Base-by-base conservation (phyloP, 2,888 invertebrate genomes). In the Heteropelma amictum region DNA sequence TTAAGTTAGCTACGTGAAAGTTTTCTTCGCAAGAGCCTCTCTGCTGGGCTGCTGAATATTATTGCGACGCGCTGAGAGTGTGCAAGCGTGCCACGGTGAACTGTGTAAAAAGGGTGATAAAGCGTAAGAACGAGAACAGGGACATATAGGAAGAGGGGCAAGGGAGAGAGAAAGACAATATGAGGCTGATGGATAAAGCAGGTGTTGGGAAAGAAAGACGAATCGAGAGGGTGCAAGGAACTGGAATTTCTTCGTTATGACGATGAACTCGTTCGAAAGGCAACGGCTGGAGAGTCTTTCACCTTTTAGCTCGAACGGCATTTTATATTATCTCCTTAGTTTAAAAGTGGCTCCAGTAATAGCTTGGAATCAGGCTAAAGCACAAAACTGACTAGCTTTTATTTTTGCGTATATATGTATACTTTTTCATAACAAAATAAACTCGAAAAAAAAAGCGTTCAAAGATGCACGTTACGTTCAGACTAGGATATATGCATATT, bases 1-100 rank as follows among this genome's bases (percentile, higher is more conserved):
- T 85, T 85, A 84, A 85, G 82, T 81, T 83, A 82, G 83, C 84
- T 82, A 77, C 80, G 79, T 80, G 78, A 81, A 82, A 84, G 81
- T 84, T 81, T 80, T 79, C 81, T 81, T 77, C 68, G 58, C 35
- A 60, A 78, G 65, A 53, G 61, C 61, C 49, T 47, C 64, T 64
- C 69, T 33, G 53, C 72, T 65, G 38, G 38, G 72, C 54, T 69
- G 40, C 40, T 60, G 68, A 68, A 60, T 68, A 68, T 68, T 68
- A 68, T 47, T 60, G 68, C 51, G 30, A 38, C 35, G 30, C 19
- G 40, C 68, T 30, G 58, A 68, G 58, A 68, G 68, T 68, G 49
- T 56, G 68, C 60, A 14, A 67, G 42, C 33, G 54, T 23, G 54
- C 49, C 68, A 51, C 49, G 30, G 58, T 58, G 58, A 68, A 47